Evolutionary conservation across 2,888 invertebrate genomes (phyloP).

Genomic region (Mythimna vitellina): DNA sequence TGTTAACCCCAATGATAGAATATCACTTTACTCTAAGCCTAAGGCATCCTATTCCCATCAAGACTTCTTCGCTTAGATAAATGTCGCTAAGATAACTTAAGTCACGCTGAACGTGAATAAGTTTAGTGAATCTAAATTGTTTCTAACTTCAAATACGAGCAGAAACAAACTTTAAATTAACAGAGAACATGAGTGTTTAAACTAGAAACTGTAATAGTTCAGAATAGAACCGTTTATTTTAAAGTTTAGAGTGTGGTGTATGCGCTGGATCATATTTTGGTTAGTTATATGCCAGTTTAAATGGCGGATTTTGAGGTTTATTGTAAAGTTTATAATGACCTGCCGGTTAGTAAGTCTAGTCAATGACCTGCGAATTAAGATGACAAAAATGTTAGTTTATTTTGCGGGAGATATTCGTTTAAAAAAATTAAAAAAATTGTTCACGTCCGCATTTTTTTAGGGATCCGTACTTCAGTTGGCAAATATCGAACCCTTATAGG

Average conservation of each 20-base stretch:
- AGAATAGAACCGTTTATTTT: constrained; percentile 44
- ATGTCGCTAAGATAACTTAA: constrained; percentile 41
- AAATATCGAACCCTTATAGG: too few relatives aligned
- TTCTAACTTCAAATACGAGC: constrained; percentile 63
- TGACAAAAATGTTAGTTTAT: neutral
- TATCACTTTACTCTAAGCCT: neutral
- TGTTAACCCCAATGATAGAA: too few relatives aligned
- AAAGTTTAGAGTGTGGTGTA: constrained; percentile 25
- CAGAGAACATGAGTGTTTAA: constrained; percentile 59
- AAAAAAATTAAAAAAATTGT: too few relatives aligned
- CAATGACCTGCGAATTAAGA: neutral
- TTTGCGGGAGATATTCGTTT: neutral
- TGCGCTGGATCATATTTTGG: constrained; percentile 32
- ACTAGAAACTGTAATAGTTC: constrained; percentile 51
- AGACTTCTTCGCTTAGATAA: constrained; percentile 15
- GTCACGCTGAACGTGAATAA: constrained; percentile 43
- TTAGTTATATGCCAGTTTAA: constrained; percentile 31
- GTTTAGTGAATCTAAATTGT: constrained; percentile 70
- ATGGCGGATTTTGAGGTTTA: constrained; percentile 3
- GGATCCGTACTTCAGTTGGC: too few relatives aligned
- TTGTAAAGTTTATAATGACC: constrained; percentile 19
- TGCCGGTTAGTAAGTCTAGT: neutral
- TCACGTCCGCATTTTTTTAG: too few relatives aligned
- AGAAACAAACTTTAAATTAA: constrained; percentile 60
- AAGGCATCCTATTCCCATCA: neutral